Conservation (phyloP, 2,888 invertebrate species). For the Scaptomyza parva region DNA sequence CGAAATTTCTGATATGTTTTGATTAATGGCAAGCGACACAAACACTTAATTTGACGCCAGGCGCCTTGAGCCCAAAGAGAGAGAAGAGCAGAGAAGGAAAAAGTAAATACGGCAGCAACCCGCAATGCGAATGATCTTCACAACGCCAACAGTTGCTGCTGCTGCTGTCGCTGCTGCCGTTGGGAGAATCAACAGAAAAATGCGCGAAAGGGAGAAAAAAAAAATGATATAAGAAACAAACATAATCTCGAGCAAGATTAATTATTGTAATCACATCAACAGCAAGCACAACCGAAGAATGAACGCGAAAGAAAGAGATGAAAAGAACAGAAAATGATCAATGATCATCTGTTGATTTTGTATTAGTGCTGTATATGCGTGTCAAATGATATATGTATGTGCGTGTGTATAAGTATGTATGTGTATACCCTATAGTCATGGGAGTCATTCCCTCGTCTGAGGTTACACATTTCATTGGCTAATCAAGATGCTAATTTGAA, state of each 20-base stretch:
- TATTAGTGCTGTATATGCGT: constrained; percentile 50
- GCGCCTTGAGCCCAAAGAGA: constrained; percentile 81
- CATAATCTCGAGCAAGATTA: constrained; percentile 81
- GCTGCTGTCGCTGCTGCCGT: constrained; percentile 31
- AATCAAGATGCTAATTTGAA: constrained; percentile 82
- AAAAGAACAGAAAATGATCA: constrained; percentile 40
- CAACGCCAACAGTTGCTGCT: no score
- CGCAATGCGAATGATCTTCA: constrained; percentile 28
- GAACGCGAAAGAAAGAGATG: constrained; percentile 1
- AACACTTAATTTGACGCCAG: constrained; percentile 84
- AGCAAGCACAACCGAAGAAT: constrained; percentile 49
- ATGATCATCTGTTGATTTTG: constrained; percentile 78
- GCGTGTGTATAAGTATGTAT: neutral
- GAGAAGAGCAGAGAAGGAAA: constrained; percentile 21
- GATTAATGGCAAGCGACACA: constrained; percentile 83
- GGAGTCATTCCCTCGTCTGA: constrained; percentile 32
- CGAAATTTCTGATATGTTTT: constrained; percentile 80
- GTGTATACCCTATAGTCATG: constrained; percentile 13
- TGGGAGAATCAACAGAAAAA: constrained; percentile 31
- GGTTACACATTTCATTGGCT: constrained; percentile 79
- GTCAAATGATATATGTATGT: neutral
- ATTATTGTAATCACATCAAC: constrained; percentile 83
- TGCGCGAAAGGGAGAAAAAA: constrained; percentile 10
- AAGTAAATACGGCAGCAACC: constrained; percentile 43
- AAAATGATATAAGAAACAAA: constrained; percentile 19